Conservation (phyloP, 2,113 vertebrate genomes). For the Trichomycterus rosablanca region DNA sequence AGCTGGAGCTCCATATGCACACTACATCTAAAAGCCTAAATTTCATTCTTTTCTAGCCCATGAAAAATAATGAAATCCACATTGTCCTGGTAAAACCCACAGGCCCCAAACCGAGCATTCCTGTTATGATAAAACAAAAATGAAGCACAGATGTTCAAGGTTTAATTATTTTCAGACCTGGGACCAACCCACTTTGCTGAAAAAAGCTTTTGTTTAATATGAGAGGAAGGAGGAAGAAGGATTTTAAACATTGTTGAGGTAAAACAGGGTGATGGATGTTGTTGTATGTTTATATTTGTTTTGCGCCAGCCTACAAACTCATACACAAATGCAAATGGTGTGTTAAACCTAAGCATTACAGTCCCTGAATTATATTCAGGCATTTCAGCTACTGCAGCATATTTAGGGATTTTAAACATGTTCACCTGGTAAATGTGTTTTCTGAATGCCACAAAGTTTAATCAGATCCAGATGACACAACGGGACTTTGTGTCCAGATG, state of each 20-base stretch:
- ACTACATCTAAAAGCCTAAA: conserved; percentile 5
- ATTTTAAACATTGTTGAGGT: background rate
- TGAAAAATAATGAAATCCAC: conserved; percentile 31
- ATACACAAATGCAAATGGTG: background rate
- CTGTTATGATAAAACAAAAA: conserved; percentile 37
- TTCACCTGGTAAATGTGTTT: background rate
- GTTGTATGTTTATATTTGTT: background rate
- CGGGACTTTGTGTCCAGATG: too few species aligned
- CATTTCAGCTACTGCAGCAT: too few species aligned
- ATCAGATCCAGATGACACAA: too few species aligned
- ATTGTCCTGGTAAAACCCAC: conserved; percentile 12
- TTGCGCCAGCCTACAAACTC: background rate
- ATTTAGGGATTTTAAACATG: background rate
- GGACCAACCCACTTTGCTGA: background rate
- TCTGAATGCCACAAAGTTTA: too few species aligned
- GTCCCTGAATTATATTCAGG: too few species aligned
- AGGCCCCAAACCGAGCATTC: conserved; percentile 34
- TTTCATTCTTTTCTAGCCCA: background rate
- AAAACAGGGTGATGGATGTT: background rate
- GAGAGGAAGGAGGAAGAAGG: background rate
- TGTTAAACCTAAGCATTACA: background rate
- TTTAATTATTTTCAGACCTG: conserved; percentile 33
- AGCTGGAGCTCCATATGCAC: too few species aligned
- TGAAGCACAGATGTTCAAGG: conserved; percentile 40
- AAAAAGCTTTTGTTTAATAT: background rate